These are phyloP conservation scores for Drosophila phalerata DNA, from an alignment of 2,888 invertebrate species.

Conservation along the genomic window DNA sequence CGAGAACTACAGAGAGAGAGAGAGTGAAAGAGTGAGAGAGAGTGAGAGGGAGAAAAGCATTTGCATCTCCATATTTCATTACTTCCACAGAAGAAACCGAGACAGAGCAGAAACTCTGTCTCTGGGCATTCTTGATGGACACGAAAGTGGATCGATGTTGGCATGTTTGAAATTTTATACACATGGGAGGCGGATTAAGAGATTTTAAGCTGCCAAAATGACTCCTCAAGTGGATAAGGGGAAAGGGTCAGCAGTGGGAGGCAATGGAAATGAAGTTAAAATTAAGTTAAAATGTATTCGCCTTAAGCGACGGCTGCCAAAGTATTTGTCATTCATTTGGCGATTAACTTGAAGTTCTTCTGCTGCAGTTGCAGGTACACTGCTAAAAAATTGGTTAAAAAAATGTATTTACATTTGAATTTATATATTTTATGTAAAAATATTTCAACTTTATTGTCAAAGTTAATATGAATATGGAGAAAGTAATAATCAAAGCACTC, in stretches of 20 bases:
- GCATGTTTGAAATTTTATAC: constrained; percentile 80
- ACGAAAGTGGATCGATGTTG: constrained; percentile 76
- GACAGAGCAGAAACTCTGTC: constrained; percentile 2
- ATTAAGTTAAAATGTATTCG: constrained; percentile 30
- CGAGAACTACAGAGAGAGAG: constrained; percentile 8
- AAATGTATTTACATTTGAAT: too few species aligned
- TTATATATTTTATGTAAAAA: too few species aligned
- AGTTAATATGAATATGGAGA: too few species aligned
- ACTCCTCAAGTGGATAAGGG: not conserved
- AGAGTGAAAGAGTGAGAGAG: constrained; percentile 9
- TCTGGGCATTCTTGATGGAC: constrained; percentile 71
- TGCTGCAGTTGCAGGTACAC: constrained; percentile 3
- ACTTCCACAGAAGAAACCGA: constrained; percentile 60
- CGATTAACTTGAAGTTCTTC: constrained; percentile 30
- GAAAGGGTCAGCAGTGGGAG: not conserved
- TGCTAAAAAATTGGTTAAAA: not conserved
- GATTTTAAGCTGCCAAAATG: constrained; percentile 58
- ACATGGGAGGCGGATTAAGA: constrained; percentile 77
- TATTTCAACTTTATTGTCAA: too few species aligned
- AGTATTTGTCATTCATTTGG: constrained; percentile 44
- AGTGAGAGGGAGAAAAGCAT: constrained; percentile 17
- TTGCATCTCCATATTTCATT: constrained; percentile 39
- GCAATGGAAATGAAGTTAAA: constrained; percentile 27
- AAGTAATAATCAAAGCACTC: too few species aligned
- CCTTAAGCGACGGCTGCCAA: constrained; percentile 22